A percentile compares a stretch with the other conserved stretches of the same genome.
Conservation (phyloP, 2,888 invertebrate genomes). For the Ectropis crepuscularia region DNA sequence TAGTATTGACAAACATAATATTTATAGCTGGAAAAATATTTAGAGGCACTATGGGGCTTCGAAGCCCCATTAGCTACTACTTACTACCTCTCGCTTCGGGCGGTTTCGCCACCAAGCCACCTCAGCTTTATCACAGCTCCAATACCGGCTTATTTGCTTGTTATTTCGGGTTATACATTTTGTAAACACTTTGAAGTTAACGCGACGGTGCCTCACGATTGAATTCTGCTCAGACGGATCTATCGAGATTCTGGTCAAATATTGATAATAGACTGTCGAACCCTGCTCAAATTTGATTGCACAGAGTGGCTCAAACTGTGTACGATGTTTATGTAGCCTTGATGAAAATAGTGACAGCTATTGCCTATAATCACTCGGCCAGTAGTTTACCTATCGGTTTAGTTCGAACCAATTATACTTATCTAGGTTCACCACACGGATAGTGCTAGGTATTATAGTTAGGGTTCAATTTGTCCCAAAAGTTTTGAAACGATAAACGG, state of each 20-base stretch:
- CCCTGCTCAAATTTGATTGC: constrained; percentile 33
- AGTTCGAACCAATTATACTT: too few relatives aligned
- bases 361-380: background rate
- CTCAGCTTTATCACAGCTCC: background rate
- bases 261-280: constrained; percentile 29
- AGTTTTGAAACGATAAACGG: too few relatives aligned
- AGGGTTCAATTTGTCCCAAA: too few relatives aligned
- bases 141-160: background rate
- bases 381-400: too few relatives aligned
- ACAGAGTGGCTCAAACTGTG: constrained; percentile 18
- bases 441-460: too few relatives aligned
- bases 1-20: too few relatives aligned
- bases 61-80: too few relatives aligned
- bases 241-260: constrained; percentile 29
- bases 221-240: constrained; percentile 26
- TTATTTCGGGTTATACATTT: constrained; percentile 7
- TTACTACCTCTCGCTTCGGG: too few relatives aligned
- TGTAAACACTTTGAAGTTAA: constrained; percentile 11
- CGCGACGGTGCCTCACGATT: constrained; percentile 15
- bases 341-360: constrained; percentile 15
- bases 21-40: too few relatives aligned
- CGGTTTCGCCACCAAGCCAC: background rate
- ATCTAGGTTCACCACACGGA: too few relatives aligned
- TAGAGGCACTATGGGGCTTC: too few relatives aligned
- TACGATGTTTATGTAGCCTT: constrained; percentile 3